phyloP scores from a whole-genome alignment of 1,140 invertebrate genomes.

The Venustaconcha ellipsiformis region DNA sequence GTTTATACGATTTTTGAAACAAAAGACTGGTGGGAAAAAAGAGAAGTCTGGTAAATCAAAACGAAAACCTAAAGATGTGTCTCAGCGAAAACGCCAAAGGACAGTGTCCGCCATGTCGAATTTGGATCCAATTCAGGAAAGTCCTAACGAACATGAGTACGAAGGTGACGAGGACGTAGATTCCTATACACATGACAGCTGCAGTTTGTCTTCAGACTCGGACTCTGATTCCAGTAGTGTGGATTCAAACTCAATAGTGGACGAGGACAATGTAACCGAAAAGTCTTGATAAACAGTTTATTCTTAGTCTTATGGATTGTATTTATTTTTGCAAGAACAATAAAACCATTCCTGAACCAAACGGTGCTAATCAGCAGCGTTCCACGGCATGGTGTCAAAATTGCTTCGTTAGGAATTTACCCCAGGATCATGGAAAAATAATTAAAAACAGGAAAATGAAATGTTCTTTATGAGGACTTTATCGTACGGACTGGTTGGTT shows the following conservation, averaged over 20 bases:
- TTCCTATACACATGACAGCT: slow-evolving; percentile 53
- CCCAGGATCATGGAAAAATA: too few relatives aligned
- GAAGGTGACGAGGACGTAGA: slow-evolving; percentile 50
- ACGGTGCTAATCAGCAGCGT: too few relatives aligned
- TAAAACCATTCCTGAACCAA: too few relatives aligned
- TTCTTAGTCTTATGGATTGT: too few relatives aligned
- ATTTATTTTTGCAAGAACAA: too few relatives aligned
- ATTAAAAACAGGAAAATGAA: too few relatives aligned
- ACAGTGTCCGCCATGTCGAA: slow-evolving; percentile 64
- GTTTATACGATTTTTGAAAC: slow-evolving; percentile 54
- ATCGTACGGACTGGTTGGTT: too few relatives aligned
- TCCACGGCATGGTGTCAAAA: too few relatives aligned
- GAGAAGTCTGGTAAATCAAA: slow-evolving; percentile 51
- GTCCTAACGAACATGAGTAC: slow-evolving; percentile 59
- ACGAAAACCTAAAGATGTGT: slow-evolving; percentile 53
- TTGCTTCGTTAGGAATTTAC: too few relatives aligned
- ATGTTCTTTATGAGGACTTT: too few relatives aligned
- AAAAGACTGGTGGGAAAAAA: slow-evolving; percentile 43
- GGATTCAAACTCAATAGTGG: slow-evolving; percentile 17
- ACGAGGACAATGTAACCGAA: slow-evolving; percentile 15
- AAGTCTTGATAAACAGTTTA: too few relatives aligned
- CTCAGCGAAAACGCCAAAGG: slow-evolving; percentile 59
- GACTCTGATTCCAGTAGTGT: slow-evolving; percentile 22
- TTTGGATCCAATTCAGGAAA: slow-evolving; percentile 62
- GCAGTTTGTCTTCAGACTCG: slow-evolving; percentile 17